A percentile compares a stretch with the other conserved stretches of the same genome.
Conservation (phyloP, 2,888 invertebrate species). For the Limnephilus rhombicus region DNA sequence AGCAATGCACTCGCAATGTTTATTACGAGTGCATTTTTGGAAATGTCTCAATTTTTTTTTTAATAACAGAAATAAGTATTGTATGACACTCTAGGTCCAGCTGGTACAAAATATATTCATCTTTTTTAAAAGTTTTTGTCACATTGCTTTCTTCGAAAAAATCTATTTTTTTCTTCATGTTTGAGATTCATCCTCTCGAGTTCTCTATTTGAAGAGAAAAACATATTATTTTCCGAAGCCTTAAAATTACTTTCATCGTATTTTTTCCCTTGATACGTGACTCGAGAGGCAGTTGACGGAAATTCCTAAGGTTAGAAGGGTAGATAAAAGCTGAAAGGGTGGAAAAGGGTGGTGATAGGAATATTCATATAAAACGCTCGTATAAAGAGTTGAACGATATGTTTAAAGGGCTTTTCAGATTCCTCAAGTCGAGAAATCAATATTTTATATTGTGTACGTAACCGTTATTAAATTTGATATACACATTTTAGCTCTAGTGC, state of each 20-base stretch:
- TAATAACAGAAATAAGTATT: too few relatives aligned
- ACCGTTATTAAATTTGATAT: not conserved
- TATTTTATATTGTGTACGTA: not conserved
- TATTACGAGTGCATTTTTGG: too few relatives aligned
- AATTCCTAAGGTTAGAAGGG: not conserved
- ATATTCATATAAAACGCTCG: conserved; percentile 27
- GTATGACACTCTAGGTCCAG: too few relatives aligned
- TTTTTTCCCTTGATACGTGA: conserved; percentile 40
- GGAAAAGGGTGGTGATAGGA: not conserved
- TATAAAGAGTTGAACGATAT: conserved; percentile 7
- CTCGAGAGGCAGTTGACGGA: conserved; percentile 17
- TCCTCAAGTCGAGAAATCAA: not conserved
- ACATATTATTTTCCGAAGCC: conserved; percentile 40
- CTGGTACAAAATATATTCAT: too few relatives aligned
- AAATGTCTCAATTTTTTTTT: too few relatives aligned
- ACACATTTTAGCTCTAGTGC: not conserved
- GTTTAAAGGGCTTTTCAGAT: not conserved
- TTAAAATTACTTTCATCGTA: conserved; percentile 35
- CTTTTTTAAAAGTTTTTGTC: too few relatives aligned
- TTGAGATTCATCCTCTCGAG: not conserved
- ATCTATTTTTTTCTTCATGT: not conserved
- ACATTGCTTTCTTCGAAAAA: too few relatives aligned
- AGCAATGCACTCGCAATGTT: too few relatives aligned
- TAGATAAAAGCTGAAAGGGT: not conserved
- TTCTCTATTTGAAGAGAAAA: not conserved